phyloP scores from a whole-genome alignment of 2,797 vertebrate species.

The Rhincodon typus region DNA sequence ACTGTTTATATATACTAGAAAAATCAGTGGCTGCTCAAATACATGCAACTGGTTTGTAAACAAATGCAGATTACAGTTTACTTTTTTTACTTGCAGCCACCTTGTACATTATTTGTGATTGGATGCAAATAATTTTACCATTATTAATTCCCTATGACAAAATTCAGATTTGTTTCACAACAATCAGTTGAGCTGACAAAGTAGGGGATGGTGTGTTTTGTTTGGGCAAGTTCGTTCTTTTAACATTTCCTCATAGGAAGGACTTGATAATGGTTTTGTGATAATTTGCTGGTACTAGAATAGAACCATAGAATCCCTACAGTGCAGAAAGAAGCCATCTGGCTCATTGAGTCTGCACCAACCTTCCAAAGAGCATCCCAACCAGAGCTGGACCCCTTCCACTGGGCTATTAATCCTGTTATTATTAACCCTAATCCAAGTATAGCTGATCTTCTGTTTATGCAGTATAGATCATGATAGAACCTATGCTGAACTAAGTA shows the following conservation, averaged over 20 bases:
- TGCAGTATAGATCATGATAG: neutral
- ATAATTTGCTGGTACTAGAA: too few relatives aligned
- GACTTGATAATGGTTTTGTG: neutral
- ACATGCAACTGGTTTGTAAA: neutral
- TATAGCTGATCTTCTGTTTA: neutral
- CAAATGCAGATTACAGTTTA: neutral
- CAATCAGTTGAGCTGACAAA: neutral
- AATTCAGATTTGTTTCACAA: neutral
- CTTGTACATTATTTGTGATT: neutral
- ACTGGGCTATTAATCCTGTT: too few relatives aligned
- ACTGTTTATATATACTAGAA: neutral
- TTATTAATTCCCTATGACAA: neutral
- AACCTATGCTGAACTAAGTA: neutral
- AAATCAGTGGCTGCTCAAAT: neutral
- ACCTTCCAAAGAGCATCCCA: too few relatives aligned
- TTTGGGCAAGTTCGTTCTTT: neutral
- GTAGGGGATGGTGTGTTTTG: neutral
- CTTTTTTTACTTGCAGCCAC: constrained; percentile 8
- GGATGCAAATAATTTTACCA: neutral
- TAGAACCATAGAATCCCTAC: too few relatives aligned
- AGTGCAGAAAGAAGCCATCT: too few relatives aligned
- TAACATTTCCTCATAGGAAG: neutral
- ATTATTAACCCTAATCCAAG: neutral
- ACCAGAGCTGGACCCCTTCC: too few relatives aligned
- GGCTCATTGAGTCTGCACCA: too few relatives aligned